Evolutionary conservation across 2,888 invertebrate species (phyloP), one percentile per base, ranked within the genome.

Genomic region (Sabellastarte sp.): DNA sequence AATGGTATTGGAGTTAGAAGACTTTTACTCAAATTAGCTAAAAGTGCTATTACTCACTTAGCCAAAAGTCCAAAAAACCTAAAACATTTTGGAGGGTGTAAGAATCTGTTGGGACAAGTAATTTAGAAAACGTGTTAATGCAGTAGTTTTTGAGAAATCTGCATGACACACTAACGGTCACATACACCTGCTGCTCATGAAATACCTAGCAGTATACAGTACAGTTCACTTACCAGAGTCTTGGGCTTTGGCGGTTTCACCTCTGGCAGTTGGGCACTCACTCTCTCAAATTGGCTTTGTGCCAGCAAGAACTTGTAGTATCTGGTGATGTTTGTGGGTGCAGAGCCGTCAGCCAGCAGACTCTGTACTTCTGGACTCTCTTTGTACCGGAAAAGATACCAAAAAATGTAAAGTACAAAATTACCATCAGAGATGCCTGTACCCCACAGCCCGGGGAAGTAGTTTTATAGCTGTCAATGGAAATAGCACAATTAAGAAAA

Each of bases 301-400:
- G 77, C 66, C 20, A 65, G 69, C 29, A 85, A 75, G 68, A 77
- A 79, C 58, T 77, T 78, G 73, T 77, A 85, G 79, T 84, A 85
- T 3, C 84, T 74, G 0, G 66, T 63, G 0, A 84, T 78, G 73
- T 84, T 81, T 26, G 64, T 50, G 10, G 81, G 81, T 2, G 74
- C 77, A 5, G 68, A 69, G 3, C 69, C 71, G 31, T 70, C 65
- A 28, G 60, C 67, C 41, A 79, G n/a, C 59, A 76, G 62, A 28
- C 69, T 71, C 51, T 77, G 79, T 78, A 80, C 84, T 32, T 70
- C 61, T 30, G 65, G 68, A 63, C 69, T 79, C 2, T 63, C 78
- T 78, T 66, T 10, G 71, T 64, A 56, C 26, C 56, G 55, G 3
- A n/a, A 20, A 59, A 1, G 5, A 59, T 41, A 59, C 15, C 10